Base-by-base conservation (phyloP, 1,140 invertebrate species). In the Heliconius hewitsoni region DNA sequence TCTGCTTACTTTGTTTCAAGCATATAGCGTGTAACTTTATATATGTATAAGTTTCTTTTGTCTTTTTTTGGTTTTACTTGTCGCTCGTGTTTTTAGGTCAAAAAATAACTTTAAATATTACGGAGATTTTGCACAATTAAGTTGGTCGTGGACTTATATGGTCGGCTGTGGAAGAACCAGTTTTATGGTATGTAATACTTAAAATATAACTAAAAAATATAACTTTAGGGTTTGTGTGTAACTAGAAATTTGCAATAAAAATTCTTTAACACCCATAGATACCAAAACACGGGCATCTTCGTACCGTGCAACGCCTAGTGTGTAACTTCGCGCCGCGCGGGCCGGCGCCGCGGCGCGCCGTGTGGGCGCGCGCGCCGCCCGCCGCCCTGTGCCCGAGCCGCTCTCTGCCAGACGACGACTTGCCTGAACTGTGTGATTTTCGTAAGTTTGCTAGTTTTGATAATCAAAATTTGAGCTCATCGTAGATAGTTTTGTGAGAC, bases 281-380 rank as follows among this genome's bases (percentile, higher is more conserved):
- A 18, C 70, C 73, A 39, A 84, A 82, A 84, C 82, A 79, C 6
- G 91, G 86, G 8, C 89, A 89, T 11, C 52, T 86, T 0, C 87
- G 91, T 0, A 90, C 82, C 13, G 91, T 93, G 2, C 89, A 91
- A 66, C 86, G 92, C 0, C 46, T 94, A 23, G 92, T 94, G 6
- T 94, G 91, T 79, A 94, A 94, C 81, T 86, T 94, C n/a, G 90
- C 92, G 0, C 92, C 92, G 4, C 83, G 85, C 9, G 91, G 92
- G 0, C 90, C 90, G 0, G 30, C 57, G 1, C 60, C 80, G 0
- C 27, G n/a, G 3, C 87, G 85, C 0, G 71, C 87, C 1, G 27
- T 92, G 13, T 94, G 92, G 92, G 50, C 77, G 0, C 84, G 84
- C 0, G 86, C 82, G 1, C 13, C 70, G 0, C 89, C 91, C 2